These are phyloP conservation scores for Aegypius monachus DNA, from an alignment of 2,113 vertebrate species.

Conservation along the genomic window DNA sequence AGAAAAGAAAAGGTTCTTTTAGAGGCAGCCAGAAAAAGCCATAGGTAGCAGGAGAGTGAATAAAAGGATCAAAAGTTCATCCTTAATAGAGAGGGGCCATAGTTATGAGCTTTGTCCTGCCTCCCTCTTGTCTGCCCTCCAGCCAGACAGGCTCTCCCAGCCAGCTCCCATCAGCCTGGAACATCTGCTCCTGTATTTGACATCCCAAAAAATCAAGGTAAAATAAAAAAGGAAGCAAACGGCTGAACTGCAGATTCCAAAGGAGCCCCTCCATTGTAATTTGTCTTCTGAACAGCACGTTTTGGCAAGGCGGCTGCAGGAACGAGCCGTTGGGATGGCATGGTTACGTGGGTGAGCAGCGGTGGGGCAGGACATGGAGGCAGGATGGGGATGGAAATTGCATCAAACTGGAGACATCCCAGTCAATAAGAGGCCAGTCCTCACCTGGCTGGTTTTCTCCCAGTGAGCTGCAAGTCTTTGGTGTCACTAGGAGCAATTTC, in stretches of 20 bases:
- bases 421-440: fast-evolving
- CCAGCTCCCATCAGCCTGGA: background rate
- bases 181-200: background rate
- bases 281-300: background rate
- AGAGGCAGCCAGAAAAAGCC: background rate
- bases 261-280: background rate
- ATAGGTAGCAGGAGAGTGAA: background rate
- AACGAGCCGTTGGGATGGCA: fast-evolving
- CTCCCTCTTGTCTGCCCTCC: background rate
- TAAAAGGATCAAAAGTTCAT: background rate
- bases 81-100: background rate
- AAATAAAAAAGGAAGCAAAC: background rate
- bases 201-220: background rate
- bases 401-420: background rate
- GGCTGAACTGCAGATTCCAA: background rate
- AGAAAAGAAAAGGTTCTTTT: background rate
- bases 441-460: fast-evolving
- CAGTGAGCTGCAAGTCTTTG: background rate
- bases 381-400: background rate
- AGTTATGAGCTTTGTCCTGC: background rate
- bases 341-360: fast-evolving
- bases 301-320: background rate
- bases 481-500: background rate
- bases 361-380: background rate
- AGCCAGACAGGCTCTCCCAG: background rate